Evolutionary conservation across 2,797 vertebrate genomes (phyloP), one percentile per base, ranked within the genome.

Genomic region (Sparidentex hasta): DNA sequence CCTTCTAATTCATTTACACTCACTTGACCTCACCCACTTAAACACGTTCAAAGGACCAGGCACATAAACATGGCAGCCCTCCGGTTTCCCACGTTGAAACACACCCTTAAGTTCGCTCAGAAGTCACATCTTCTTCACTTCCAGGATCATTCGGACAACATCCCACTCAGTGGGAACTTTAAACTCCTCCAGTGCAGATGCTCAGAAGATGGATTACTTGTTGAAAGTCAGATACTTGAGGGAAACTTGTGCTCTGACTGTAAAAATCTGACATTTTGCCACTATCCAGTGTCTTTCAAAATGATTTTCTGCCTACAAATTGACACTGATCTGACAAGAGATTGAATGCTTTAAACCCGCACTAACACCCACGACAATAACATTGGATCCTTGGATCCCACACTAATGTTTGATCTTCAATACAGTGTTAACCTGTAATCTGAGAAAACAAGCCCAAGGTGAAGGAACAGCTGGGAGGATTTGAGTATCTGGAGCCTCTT

Each of bases 1-100:
- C 75, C 81, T 56, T 55, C 73, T 87, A 80, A 88, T 90, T 88
- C 23, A 90, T 88, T 87, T 81, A 72, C 71, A 72, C 69, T 83
- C 2, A 20, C 72, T 81, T 84, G 85, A 85, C 82, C 85, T 88
- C 85, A 82, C 68, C 80, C 76, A 86, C 76, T 88, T 59, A 17
- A 66, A 71, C 38, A 64, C 8, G 20, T 84, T 89, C 79, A 83
- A 85, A 88, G 62, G 58, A 23, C 7, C 23, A 63, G 67, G 64
- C 70, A 2, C 46, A 50, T 57, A 77, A 85, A 90, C 76, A 82
- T 76, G 74, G 75, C 82, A 7, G 74, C 78, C 77, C 63, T 75
- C 77, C 65, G 80, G 23, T 68, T 87, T 76, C 74, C 47, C 65
- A 52, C 77, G 61, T 62, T 78, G 20, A 11, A 76, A 80, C 74